Evolutionary conservation across 2,113 vertebrate species (phyloP).

Genomic region (Nematolebias whitei): DNA sequence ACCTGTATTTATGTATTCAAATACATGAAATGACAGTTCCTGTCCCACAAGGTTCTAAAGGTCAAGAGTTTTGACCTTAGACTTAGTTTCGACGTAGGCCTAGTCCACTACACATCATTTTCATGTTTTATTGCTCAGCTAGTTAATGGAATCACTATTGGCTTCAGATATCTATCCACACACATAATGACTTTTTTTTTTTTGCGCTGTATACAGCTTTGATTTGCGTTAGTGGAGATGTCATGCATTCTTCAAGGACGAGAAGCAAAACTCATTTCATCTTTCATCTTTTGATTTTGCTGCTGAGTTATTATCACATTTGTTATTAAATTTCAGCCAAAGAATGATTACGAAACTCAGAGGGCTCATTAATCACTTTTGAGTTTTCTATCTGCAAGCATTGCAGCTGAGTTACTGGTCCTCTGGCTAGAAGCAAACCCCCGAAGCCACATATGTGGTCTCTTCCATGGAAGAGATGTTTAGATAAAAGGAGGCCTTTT

Average conservation of each 20-base stretch:
- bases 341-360: constrained; percentile 75
- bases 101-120: neutral
- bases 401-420: constrained; percentile 54
- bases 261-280: constrained; percentile 70
- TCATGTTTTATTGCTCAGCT: constrained; percentile 16
- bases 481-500: constrained; percentile 54
- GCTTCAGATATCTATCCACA: constrained; percentile 35
- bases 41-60: too few relatives aligned
- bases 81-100: too few relatives aligned
- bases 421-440: constrained; percentile 38
- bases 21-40: too few relatives aligned
- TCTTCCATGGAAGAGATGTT: constrained; percentile 60
- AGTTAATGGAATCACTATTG: constrained; percentile 42
- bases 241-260: constrained; percentile 72
- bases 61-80: too few relatives aligned
- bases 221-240: constrained; percentile 63
- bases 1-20: too few relatives aligned
- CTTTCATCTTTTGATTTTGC: constrained; percentile 71
- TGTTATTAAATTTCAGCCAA: constrained; percentile 74
- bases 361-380: constrained; percentile 73
- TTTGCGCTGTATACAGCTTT: constrained; percentile 54
- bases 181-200: constrained; percentile 31
- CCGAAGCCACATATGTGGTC: constrained; percentile 55
- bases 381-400: constrained; percentile 46
- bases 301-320: constrained; percentile 73